These are phyloP conservation scores for Rhabdornis inornatus DNA, from an alignment of 2,113 vertebrate genomes.

Conservation along the genomic window DNA sequence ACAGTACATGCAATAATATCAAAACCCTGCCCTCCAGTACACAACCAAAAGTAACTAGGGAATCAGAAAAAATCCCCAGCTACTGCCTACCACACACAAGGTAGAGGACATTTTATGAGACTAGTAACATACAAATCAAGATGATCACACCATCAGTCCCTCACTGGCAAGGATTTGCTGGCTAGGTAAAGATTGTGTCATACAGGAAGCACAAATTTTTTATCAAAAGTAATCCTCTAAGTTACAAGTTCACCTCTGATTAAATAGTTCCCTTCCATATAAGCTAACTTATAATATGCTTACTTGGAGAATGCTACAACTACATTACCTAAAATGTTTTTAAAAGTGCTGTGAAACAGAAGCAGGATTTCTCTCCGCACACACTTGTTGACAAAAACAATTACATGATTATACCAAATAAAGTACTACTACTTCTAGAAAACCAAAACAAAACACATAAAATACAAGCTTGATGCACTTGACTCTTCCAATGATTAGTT, in stretches of 20 bases:
- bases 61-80: not conserved
- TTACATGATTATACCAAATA: not conserved
- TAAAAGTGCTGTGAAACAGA: slow-evolving; percentile 10
- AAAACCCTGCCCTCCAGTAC: not conserved
- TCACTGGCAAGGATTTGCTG: not conserved
- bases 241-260: not conserved
- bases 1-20: slow-evolving; percentile 37
- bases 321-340: not conserved
- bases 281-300: not conserved
- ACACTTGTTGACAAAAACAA: not conserved
- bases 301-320: not conserved
- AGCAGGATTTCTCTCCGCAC: not conserved
- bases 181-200: not conserved
- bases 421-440: not conserved
- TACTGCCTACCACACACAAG: not conserved
- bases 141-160: not conserved
- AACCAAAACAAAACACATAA: not conserved
- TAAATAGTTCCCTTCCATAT: slow-evolving; percentile 2
- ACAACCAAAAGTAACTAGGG: not conserved
- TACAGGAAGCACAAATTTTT: not conserved
- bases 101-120: not conserved
- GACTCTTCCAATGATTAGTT: not conserved
- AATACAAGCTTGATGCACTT: not conserved
- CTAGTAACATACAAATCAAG: not conserved
- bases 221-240: not conserved